These are phyloP conservation scores for Cosmopolites sordidus DNA, from an alignment of 2,888 invertebrate species.

Conservation along the genomic window DNA sequence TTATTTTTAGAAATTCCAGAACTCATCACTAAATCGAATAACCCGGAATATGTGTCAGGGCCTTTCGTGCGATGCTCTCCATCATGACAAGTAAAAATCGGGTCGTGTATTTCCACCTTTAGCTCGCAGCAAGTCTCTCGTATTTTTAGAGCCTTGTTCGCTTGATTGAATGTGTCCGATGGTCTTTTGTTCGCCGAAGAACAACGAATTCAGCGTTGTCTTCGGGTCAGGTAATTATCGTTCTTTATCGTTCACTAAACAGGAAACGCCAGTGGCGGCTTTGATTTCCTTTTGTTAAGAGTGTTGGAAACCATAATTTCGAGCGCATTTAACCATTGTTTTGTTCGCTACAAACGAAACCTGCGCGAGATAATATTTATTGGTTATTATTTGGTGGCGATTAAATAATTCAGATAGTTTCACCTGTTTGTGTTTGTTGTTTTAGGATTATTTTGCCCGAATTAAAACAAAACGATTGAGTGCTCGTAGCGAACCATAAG, in stretches of 20 bases:
- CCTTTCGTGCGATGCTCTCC: constrained; percentile 6
- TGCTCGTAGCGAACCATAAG: too few relatives aligned
- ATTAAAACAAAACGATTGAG: too few relatives aligned
- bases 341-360: constrained; percentile 6
- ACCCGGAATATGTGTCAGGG: constrained; percentile 2
- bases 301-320: constrained; percentile 12
- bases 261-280: constrained; percentile 19
- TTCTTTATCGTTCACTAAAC: constrained; percentile 19
- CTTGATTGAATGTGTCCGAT: constrained; percentile 22
- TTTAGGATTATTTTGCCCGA: too few relatives aligned
- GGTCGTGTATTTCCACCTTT: constrained; percentile 17
- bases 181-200: constrained; percentile 19
- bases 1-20: not conserved
- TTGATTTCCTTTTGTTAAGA: constrained; percentile 18
- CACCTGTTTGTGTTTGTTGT: too few relatives aligned
- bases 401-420: constrained; percentile 4
- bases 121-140: constrained; percentile 10
- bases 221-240: constrained; percentile 21
- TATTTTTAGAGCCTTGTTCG: constrained; percentile 20
- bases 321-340: constrained; percentile 13
- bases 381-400: constrained; percentile 4
- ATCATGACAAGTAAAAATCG: constrained; percentile 15
- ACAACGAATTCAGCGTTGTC: constrained; percentile 20
- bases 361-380: constrained; percentile 13
- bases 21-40: not conserved